Conservation (phyloP, 2,888 invertebrate species). For the Laothoe populi region DNA sequence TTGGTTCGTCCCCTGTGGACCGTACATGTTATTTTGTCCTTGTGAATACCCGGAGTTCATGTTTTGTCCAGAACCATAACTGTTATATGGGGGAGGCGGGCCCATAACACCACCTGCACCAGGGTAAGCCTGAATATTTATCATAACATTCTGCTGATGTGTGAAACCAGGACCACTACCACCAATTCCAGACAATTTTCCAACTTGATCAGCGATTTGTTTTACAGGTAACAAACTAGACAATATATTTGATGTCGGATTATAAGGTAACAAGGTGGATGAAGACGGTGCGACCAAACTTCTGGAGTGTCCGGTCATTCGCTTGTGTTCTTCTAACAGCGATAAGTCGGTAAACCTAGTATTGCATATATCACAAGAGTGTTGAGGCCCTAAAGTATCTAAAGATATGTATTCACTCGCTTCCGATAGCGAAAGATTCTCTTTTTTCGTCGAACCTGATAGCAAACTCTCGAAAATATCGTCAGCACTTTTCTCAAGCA, state of each 20-base stretch:
- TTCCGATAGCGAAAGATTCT: conserved; percentile 64
- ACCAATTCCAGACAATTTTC: conserved; percentile 68
- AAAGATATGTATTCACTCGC: conserved; percentile 87
- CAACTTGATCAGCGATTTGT: conserved; percentile 78
- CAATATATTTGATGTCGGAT: conserved; percentile 62
- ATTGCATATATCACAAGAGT: conserved; percentile 86
- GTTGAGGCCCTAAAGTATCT: conserved; percentile 85
- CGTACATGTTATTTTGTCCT: conserved; percentile 69
- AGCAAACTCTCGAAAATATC: conserved; percentile 78
- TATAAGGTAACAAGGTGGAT: conserved; percentile 69
- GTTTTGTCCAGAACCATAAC: conserved; percentile 66
- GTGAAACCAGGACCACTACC: conserved; percentile 68
- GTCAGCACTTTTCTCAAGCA: conserved; percentile 77
- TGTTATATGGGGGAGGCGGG: conserved; percentile 73
- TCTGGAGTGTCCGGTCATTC: conserved; percentile 84
- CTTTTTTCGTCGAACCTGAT: conserved; percentile 70
- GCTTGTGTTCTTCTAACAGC: conserved; percentile 81
- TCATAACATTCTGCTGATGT: conserved; percentile 87
- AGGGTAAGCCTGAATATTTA: conserved; percentile 87
- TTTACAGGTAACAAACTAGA: conserved; percentile 76
- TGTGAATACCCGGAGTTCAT: conserved; percentile 70
- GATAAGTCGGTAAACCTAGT: conserved; percentile 84
- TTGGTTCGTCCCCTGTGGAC: conserved; percentile 56
- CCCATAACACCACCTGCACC: conserved; percentile 79
- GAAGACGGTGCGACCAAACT: conserved; percentile 59